Evolutionary conservation across 2,113 vertebrate genomes (phyloP).

Genomic region (Periophthalmodon schlosseri): DNA sequence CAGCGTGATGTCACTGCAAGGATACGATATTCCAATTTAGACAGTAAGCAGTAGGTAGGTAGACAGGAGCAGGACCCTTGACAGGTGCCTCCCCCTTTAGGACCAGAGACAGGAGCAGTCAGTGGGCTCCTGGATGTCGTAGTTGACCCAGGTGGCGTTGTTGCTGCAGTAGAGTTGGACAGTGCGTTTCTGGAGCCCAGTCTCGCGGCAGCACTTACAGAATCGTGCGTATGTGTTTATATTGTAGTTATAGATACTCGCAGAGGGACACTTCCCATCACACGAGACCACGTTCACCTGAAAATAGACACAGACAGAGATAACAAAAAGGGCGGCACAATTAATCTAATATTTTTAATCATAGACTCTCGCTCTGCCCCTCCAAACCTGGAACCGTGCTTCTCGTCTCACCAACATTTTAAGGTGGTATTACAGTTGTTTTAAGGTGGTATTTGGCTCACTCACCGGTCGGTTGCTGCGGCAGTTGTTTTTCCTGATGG

Average conservation of each 20-base stretch:
- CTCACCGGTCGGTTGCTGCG: slow-evolving; percentile 92
- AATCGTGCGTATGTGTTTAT: slow-evolving; percentile 96
- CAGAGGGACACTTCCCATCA: slow-evolving; percentile 94
- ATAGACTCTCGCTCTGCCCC: no score
- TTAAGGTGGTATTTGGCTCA: neutral
- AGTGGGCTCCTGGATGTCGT: slow-evolving; percentile 93
- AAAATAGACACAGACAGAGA: neutral
- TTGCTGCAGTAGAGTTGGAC: slow-evolving; percentile 93
- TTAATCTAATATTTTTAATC: no score
- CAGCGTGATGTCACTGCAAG: no score
- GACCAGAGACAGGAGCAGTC: slow-evolving; percentile 99
- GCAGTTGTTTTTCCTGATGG: slow-evolving; percentile 97
- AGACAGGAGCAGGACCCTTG: neutral
- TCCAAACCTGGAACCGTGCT: no score
- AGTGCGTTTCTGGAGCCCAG: slow-evolving; percentile 87
- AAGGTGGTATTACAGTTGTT: neutral
- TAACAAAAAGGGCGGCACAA: neutral
- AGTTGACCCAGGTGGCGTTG: slow-evolving; percentile 95
- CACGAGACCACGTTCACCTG: slow-evolving; percentile 98
- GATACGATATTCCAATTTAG: no score
- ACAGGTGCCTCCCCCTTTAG: slow-evolving; percentile 55
- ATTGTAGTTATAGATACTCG: slow-evolving; percentile 99
- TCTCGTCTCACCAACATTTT: neutral
- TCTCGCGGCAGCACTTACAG: slow-evolving; percentile 97
- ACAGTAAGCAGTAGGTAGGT: no score